phyloP scores from a whole-genome alignment of 2,113 vertebrate genomes.

The Pholis gunnellus region DNA sequence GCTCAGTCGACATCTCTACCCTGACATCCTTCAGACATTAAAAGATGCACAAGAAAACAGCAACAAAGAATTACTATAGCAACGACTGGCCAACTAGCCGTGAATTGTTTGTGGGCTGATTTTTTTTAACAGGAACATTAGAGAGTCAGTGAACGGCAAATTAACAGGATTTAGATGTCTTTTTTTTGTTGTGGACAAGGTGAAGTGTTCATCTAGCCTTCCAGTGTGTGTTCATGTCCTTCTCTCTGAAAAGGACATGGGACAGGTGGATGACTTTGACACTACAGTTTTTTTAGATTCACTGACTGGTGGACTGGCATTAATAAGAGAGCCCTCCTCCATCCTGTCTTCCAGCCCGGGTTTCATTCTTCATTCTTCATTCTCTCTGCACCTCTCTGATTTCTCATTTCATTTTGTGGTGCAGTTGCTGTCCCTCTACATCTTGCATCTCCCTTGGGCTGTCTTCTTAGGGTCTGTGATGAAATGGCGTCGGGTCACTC shows the following conservation, averaged over 20 bases:
- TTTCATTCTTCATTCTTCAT: conserved; percentile 49
- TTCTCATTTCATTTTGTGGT: conserved; percentile 71
- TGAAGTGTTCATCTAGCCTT: conserved; percentile 43
- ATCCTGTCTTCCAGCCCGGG: conserved; percentile 23
- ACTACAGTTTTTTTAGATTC: conserved; percentile 50
- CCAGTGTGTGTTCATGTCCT: conserved; percentile 31
- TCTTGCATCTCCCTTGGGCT: conserved; percentile 86
- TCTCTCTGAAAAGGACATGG: conserved; percentile 38
- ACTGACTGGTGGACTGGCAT: conserved; percentile 62
- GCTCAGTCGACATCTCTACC: conserved; percentile 64
- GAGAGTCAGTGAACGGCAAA: conserved; percentile 45
- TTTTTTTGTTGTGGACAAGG: conserved; percentile 45
- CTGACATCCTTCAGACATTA: conserved; percentile 61
- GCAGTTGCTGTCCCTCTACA: conserved; percentile 70
- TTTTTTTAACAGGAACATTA: conserved; percentile 22
- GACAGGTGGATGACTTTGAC: conserved; percentile 51
- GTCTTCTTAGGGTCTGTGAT: conserved; percentile 89
- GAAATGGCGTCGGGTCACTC: conserved; percentile 88
- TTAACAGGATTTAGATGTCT: conserved; percentile 30
- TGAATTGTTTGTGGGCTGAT: conserved; percentile 35
- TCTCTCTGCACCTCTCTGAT: conserved; percentile 66
- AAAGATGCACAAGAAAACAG: conserved; percentile 62
- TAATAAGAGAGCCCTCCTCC: conserved; percentile 55
- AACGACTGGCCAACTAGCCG: conserved; percentile 32
- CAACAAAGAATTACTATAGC: conserved; percentile 32